phyloP scores from a whole-genome alignment of 1,140 invertebrate genomes.

The Latrodectus geometricus region DNA sequence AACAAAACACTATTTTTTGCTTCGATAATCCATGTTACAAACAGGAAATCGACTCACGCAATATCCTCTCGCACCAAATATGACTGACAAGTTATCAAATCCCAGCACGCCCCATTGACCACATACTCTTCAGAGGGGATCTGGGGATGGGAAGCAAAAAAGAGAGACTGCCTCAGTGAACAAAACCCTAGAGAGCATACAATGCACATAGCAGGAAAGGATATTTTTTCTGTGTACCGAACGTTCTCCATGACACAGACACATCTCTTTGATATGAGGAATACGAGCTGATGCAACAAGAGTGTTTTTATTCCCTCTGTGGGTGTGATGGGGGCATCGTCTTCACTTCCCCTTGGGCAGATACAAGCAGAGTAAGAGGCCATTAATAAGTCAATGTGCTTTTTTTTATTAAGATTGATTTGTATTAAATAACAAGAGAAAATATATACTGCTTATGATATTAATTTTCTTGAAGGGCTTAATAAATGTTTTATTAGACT shows the following conservation, averaged over 20 bases:
- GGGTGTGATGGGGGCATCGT: neutral
- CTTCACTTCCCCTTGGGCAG: neutral
- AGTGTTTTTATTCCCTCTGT: neutral
- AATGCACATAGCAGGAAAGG: constrained; percentile 5
- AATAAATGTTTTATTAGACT: too few relatives aligned
- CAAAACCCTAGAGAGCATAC: neutral
- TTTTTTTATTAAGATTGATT: constrained; percentile 60
- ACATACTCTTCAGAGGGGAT: neutral
- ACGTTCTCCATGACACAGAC: constrained; percentile 42
- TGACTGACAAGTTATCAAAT: constrained; percentile 36
- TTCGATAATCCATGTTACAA: neutral
- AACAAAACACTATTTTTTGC: too few relatives aligned
- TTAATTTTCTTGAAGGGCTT: too few relatives aligned
- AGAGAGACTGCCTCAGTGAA: neutral
- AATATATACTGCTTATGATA: too few relatives aligned
- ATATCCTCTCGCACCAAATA: neutral
- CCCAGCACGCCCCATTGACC: constrained; percentile 24
- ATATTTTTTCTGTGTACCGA: constrained; percentile 3
- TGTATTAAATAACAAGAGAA: neutral
- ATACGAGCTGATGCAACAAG: constrained; percentile 36
- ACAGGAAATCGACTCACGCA: constrained; percentile 15
- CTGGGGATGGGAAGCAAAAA: neutral
- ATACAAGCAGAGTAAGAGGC: constrained; percentile 1
- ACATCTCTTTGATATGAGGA: constrained; percentile 41
- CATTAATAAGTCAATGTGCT: constrained; percentile 56